A percentile compares a stretch with the other conserved stretches of the same genome.
Evolutionary conservation across 2,888 invertebrate genomes (phyloP).

Genomic region (Belgica antarctica): DNA sequence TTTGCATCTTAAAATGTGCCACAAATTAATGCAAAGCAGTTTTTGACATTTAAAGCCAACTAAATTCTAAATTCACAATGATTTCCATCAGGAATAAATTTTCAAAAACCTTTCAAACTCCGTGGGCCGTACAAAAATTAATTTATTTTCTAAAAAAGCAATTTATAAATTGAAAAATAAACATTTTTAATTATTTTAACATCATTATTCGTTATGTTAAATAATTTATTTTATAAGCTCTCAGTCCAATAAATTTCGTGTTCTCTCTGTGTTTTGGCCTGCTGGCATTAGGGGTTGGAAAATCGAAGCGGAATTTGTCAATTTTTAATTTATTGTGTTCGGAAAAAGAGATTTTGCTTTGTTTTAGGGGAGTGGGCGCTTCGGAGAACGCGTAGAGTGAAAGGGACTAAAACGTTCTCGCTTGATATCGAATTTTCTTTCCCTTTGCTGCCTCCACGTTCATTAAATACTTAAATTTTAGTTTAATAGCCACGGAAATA

Average conservation of each 20-base stretch:
- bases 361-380: neutral
- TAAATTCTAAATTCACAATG: no score
- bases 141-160: neutral
- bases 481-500: neutral
- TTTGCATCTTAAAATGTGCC: no score
- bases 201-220: neutral
- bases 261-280: no score
- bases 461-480: slow-evolving; percentile 6
- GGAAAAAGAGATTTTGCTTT: neutral
- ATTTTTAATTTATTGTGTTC: slow-evolving; percentile 16
- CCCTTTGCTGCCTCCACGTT: no score
- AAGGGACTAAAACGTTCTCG: neutral
- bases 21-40: no score
- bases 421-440: neutral
- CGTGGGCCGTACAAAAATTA: no score
- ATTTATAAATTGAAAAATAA: slow-evolving; percentile 1
- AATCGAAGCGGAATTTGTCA: slow-evolving; percentile 16
- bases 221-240: slow-evolving; percentile 19
- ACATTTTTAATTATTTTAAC: slow-evolving; percentile 1
- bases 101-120: no score
- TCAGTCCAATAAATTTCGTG: slow-evolving; percentile 2
- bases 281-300: neutral
- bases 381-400: neutral
- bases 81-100: no score
- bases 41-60: no score